These are phyloP conservation scores for Branchipolynoe longqiensis DNA, from an alignment of 2,888 invertebrate genomes.

Conservation along the genomic window DNA sequence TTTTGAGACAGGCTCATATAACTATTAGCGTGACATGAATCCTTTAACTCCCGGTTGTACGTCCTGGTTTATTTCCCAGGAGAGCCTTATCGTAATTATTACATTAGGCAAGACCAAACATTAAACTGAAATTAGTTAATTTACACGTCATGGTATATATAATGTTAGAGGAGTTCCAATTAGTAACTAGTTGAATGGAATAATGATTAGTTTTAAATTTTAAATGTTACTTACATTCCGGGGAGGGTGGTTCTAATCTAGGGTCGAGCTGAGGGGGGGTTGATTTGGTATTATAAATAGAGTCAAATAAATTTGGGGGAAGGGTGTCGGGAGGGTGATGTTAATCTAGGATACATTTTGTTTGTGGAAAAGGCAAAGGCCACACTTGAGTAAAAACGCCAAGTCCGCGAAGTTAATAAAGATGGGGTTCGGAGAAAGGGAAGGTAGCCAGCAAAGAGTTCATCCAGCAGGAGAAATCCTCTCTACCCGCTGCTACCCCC, in stretches of 20 bases:
- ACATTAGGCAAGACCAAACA: background rate
- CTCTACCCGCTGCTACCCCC: slow-evolving; percentile 67
- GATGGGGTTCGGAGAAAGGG: slow-evolving; percentile 8
- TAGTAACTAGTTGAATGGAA: too few species aligned
- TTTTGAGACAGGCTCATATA: too few species aligned
- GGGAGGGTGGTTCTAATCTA: background rate
- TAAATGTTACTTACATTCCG: background rate
- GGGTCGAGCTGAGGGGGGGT: too few species aligned
- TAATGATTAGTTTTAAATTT: too few species aligned
- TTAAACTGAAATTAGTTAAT: background rate
- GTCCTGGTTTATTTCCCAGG: background rate
- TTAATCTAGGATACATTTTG: too few species aligned
- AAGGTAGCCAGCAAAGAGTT: slow-evolving; percentile 8
- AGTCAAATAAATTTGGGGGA: too few species aligned
- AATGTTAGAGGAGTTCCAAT: too few species aligned
- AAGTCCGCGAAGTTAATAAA: slow-evolving; percentile 23
- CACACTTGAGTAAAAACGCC: slow-evolving; percentile 50
- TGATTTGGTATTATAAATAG: too few species aligned
- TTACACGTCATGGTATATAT: too few species aligned
- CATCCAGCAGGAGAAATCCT: slow-evolving; percentile 9
- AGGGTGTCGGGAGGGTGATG: too few species aligned
- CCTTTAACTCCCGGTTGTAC: too few species aligned
- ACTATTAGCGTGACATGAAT: too few species aligned
- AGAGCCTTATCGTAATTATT: background rate
- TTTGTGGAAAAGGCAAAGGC: slow-evolving; percentile 48